phyloP scores from a whole-genome alignment of 2,797 vertebrate species.

The Squalus acanthias region DNA sequence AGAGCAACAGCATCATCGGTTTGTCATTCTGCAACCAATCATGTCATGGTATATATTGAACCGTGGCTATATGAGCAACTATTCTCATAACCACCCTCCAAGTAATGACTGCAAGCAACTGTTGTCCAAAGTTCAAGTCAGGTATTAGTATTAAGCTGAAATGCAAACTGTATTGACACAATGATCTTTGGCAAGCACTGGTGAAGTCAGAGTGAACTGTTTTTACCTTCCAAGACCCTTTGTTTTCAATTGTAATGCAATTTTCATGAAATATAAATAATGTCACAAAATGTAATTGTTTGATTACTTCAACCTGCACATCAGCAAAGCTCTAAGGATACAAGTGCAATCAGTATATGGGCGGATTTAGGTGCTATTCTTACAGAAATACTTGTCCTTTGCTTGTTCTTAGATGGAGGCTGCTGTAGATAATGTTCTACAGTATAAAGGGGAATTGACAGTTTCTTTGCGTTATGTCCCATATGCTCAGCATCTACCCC shows the following conservation, averaged over 20 bases:
- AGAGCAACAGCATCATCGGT: not conserved
- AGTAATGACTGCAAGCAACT: not conserved
- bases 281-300: not conserved
- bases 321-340: not conserved
- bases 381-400: not conserved
- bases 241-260: not conserved
- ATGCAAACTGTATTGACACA: not conserved
- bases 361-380: not conserved
- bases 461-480: constrained; percentile 86
- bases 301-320: not conserved
- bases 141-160: not conserved
- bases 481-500: constrained; percentile 73
- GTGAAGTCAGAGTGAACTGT: not conserved
- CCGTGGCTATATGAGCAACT: not conserved
- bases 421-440: constrained; percentile 67
- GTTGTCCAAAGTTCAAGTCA: not conserved
- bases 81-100: not conserved
- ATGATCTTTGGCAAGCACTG: not conserved
- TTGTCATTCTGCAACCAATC: not conserved
- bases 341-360: not conserved
- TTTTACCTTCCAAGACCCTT: not conserved
- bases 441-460: constrained; percentile 92
- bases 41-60: not conserved
- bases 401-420: constrained; percentile 61
- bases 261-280: not conserved